These are phyloP conservation scores for Umimayanthus chanpuru DNA, from an alignment of 92 coral and sea anemone species.

Conservation along the genomic window DNA sequence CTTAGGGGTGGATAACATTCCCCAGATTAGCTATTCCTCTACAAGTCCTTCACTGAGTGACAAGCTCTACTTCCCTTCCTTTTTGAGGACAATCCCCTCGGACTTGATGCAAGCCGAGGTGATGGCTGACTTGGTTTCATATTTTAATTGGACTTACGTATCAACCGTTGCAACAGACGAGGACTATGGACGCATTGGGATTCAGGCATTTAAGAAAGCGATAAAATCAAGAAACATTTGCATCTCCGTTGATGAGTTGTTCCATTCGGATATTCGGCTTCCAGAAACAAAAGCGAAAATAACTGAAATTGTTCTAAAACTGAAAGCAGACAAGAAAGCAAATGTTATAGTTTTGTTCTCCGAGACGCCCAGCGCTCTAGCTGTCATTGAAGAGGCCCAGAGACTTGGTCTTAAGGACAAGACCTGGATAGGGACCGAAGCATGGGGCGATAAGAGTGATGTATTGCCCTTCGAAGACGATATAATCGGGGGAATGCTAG, in stretches of 20 bases:
- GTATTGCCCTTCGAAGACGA: constrained; percentile 66
- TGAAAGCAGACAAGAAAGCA: constrained; percentile 72
- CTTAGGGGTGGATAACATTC: constrained; percentile 66
- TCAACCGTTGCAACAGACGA: constrained; percentile 95
- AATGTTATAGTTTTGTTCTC: constrained; percentile 85
- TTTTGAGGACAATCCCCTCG: constrained; percentile 93
- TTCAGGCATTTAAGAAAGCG: constrained; percentile 87
- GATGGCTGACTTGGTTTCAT: constrained; percentile 82
- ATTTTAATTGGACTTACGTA: constrained; percentile 83
- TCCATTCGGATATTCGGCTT: constrained; percentile 77
- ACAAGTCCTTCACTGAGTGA: constrained; percentile 93
- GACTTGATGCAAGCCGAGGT: constrained; percentile 93
- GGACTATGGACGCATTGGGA: constrained; percentile 90
- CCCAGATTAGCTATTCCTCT: constrained; percentile 96
- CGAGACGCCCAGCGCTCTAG: constrained; percentile 85
- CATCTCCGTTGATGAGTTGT: constrained; percentile 83
- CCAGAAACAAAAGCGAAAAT: constrained; percentile 71
- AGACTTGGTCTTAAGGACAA: constrained; percentile 79
- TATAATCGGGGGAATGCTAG: constrained; percentile 84
- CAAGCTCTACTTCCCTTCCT: constrained; percentile 81
- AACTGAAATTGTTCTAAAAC: constrained; percentile 64
- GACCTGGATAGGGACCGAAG: constrained; percentile 95
- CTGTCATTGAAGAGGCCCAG: constrained; percentile 84
- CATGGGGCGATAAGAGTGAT: constrained; percentile 86
- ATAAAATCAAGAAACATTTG: constrained; percentile 79